Base-by-base conservation (phyloP, 2,888 invertebrate genomes). In the Pyrgus malvae region DNA sequence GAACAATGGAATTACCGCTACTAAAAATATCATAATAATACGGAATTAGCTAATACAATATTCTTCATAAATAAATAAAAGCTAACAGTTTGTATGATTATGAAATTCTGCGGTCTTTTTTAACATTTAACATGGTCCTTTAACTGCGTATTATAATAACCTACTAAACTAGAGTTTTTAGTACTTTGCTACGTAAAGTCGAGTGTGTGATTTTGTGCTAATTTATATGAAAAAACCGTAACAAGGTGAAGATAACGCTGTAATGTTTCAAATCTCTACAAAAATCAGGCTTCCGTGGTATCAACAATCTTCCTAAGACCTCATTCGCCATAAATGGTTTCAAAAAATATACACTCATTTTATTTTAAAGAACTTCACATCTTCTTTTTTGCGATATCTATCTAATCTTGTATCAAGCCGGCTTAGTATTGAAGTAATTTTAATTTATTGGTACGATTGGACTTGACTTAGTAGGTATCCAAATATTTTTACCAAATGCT, bases 181-280 rank as follows among this genome's bases (percentile, higher is more conserved):
- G n/a, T n/a, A n/a, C n/a, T n/a, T n/a, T n/a, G n/a, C n/a, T n/a
- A n/a, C n/a, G n/a, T n/a, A n/a, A 38, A 45, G 25, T 55, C 35
- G 53, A 56, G 65, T 67, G 66, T 70, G 60, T 65, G 68, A 67
- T 68, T 68, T 67, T 61, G 59, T 65, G 69, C 71, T 74, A 69
- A 80, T 81, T 80, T 77, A 72, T 76, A 78, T 77, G 74, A 74
- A 72, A n/a, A 77, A 71, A 73, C 70, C 73, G 68, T 71, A 74
- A 72, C 76, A 73, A 71, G 70, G n/a, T 38, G 56, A 59, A 76
- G 78, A 81, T 82, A 83, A 76, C 65, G 59, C 67, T 72, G 70
- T 68, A 73, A 73, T 74, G 71, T 64, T 69, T 68, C 67, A 76
- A 71, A 81, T 80, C 74, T 75, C 67, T 60, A 53, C 70, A 60